Conservation (phyloP, 2,888 invertebrate species). For the Temnothorax rugatulus region DNA sequence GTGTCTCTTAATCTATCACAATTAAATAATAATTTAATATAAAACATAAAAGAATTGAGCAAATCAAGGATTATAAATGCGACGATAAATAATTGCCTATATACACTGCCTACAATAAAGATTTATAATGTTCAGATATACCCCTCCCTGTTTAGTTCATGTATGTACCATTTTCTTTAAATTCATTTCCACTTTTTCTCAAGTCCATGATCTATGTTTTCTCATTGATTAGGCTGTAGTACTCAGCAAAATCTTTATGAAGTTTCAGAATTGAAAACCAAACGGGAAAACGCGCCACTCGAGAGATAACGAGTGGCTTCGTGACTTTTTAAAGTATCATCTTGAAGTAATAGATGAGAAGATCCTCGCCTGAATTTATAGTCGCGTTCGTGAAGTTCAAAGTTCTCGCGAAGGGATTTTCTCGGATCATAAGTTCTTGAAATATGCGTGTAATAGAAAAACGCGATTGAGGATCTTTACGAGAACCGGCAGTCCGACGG, state of each 20-base stretch:
- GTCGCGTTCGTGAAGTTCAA: constrained; percentile 47
- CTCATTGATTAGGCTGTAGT: neutral
- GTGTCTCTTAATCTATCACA: neutral
- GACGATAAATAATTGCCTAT: neutral
- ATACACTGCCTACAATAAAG: neutral
- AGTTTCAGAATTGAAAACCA: constrained; percentile 50
- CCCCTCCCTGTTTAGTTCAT: neutral
- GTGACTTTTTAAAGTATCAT: constrained; percentile 58
- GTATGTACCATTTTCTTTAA: neutral
- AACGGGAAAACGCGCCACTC: constrained; percentile 29
- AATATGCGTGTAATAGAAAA: constrained; percentile 52
- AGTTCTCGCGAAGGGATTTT: constrained; percentile 47
- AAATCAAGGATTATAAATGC: neutral
- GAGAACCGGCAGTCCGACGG: neutral
- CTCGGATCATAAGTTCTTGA: constrained; percentile 53
- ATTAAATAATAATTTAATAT: neutral
- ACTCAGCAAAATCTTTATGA: constrained; percentile 43
- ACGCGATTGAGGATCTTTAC: constrained; percentile 46
- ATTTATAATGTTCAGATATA: neutral
- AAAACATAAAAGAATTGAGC: neutral
- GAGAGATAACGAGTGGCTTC: constrained; percentile 46
- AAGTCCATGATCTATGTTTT: constrained; percentile 10
- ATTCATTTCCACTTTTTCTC: neutral
- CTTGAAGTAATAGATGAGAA: constrained; percentile 52
- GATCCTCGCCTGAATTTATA: constrained; percentile 52